Conservation (phyloP, 2,113 vertebrate genomes). For the Acanthisitta chloris region DNA sequence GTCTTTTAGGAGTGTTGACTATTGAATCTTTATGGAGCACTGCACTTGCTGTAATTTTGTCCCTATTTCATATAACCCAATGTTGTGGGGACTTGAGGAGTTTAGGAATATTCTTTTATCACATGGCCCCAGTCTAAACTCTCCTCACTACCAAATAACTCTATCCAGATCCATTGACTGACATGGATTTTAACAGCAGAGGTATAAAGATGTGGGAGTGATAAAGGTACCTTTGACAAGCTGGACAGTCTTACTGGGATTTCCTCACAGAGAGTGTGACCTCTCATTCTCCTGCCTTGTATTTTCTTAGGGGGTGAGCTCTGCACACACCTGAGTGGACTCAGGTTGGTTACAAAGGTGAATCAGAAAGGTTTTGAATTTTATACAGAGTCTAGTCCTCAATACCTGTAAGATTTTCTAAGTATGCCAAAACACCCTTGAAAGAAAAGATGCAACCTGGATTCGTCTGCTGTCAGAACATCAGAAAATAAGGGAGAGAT, state of each 20-base stretch:
- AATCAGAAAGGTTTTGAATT: not conserved
- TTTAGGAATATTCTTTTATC: not conserved
- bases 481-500: not conserved
- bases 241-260: not conserved
- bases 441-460: not conserved
- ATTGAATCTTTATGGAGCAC: not conserved
- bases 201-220: not conserved
- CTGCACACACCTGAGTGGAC: not conserved
- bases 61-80: not conserved
- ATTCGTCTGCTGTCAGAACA: not conserved
- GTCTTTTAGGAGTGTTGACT: not conserved
- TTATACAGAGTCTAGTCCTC: not conserved
- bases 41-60: not conserved
- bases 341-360: not conserved
- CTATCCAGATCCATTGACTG: not conserved
- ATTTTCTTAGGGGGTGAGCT: not conserved
- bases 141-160: not conserved
- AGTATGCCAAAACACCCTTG: not conserved
- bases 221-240: not conserved
- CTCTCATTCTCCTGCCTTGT: not conserved
- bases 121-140: rapidly evolving
- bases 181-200: not conserved
- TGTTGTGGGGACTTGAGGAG: not conserved
- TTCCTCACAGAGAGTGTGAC: not conserved
- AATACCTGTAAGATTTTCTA: not conserved